These are phyloP conservation scores for Lasius fuliginosus DNA, from an alignment of 2,888 invertebrate genomes.

Conservation along the genomic window DNA sequence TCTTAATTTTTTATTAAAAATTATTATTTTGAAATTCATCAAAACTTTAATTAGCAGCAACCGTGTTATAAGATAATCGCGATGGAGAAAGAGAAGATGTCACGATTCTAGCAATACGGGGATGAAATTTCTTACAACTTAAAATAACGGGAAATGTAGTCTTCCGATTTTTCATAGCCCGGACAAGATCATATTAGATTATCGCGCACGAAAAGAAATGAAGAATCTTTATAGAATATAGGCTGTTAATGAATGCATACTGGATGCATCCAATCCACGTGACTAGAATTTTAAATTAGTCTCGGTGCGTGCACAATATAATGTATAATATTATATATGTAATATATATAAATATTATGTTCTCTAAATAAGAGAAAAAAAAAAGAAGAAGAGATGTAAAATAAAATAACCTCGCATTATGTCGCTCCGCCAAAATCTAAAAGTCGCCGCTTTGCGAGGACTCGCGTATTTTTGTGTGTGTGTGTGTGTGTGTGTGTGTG, in stretches of 20 bases:
- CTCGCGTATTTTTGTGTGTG: slow-evolving; percentile 44
- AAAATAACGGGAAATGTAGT: neutral
- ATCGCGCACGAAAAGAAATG: neutral
- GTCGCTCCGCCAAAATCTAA: neutral
- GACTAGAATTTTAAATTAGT: slow-evolving; percentile 24
- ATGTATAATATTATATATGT: neutral
- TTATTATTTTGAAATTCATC: slow-evolving; percentile 9
- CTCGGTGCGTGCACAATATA: neutral
- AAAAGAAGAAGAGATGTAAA: neutral
- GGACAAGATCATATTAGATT: neutral
- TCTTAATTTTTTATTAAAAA: neutral
- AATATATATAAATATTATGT: neutral
- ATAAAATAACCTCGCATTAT: neutral
- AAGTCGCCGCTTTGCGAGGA: slow-evolving; percentile 13
- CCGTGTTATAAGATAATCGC: neutral
- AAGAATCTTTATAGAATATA: neutral
- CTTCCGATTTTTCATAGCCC: slow-evolving; percentile 16
- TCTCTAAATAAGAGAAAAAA: neutral
- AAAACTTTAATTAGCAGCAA: slow-evolving; percentile 14
- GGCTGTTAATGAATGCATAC: neutral
- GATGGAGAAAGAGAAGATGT: slow-evolving; percentile 1
- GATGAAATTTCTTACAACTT: slow-evolving; percentile 6
- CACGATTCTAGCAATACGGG: neutral
- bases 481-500: no score
- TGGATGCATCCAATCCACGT: neutral